phyloP scores from a whole-genome alignment of 2,888 invertebrate genomes.

The Lasioglossum leucozonium region DNA sequence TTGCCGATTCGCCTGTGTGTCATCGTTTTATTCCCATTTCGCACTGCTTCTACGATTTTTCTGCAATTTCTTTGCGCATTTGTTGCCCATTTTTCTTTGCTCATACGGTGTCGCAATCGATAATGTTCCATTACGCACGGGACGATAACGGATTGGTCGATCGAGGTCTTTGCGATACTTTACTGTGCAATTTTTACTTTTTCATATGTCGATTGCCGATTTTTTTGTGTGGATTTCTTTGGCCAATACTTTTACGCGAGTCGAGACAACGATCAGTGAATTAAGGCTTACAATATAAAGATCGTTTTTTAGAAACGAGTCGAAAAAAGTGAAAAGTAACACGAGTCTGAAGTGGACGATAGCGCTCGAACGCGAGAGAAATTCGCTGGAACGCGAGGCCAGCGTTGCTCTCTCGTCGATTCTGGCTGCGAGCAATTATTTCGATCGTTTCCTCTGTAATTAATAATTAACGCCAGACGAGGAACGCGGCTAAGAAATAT shows the following conservation, averaged over 20 bases:
- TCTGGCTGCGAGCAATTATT: conserved; percentile 5
- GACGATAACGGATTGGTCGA: neutral
- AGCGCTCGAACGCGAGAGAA: neutral
- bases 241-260: too few species aligned
- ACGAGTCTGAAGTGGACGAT: neutral
- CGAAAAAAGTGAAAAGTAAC: conserved; percentile 11
- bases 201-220: neutral
- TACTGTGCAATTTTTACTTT: neutral
- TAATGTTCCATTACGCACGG: neutral
- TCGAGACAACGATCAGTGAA: neutral
- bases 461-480: neutral
- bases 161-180: neutral
- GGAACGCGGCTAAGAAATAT: neutral
- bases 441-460: neutral
- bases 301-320: neutral
- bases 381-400: neutral
- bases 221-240: neutral
- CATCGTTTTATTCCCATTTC: neutral
- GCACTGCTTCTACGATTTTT: neutral
- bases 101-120: neutral
- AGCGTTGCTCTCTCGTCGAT: neutral
- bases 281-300: neutral
- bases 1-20: neutral
- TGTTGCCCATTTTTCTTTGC: neutral
- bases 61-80: neutral